Evolutionary conservation across 1,140 invertebrate genomes (phyloP).

Genomic region (Cardiocondyla obscurior): DNA sequence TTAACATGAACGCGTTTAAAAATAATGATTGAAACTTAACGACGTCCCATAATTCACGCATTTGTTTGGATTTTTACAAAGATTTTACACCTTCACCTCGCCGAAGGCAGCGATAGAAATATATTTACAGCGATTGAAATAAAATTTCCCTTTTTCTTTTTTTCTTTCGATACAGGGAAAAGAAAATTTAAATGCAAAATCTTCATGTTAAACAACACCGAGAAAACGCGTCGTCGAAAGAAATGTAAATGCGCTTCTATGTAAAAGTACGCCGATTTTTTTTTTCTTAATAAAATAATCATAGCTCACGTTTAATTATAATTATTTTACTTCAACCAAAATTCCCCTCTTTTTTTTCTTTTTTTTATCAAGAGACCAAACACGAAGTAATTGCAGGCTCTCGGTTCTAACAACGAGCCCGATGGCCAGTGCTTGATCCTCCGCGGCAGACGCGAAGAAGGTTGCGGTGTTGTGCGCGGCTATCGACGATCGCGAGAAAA

Average conservation of each 20-base stretch:
- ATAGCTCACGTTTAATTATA: neutral
- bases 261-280: neutral
- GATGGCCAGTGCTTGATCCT: constrained; percentile 17
- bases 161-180: too few species aligned
- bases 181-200: too few species aligned
- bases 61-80: neutral
- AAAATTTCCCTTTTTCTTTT: too few species aligned
- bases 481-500: constrained; percentile 61
- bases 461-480: constrained; percentile 14
- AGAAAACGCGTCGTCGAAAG: too few species aligned
- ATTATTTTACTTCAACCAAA: neutral
- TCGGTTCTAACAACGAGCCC: neutral
- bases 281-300: neutral
- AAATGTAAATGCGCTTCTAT: neutral
- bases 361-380: constrained; percentile 4
- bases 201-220: too few species aligned
- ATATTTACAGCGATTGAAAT: neutral
- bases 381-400: neutral
- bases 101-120: neutral
- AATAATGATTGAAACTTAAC: neutral
- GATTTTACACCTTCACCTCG: neutral
- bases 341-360: neutral
- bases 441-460: constrained; percentile 16
- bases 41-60: neutral
- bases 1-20: neutral